Conservation (phyloP, 2,888 invertebrate genomes). For the Amiota communis region DNA sequence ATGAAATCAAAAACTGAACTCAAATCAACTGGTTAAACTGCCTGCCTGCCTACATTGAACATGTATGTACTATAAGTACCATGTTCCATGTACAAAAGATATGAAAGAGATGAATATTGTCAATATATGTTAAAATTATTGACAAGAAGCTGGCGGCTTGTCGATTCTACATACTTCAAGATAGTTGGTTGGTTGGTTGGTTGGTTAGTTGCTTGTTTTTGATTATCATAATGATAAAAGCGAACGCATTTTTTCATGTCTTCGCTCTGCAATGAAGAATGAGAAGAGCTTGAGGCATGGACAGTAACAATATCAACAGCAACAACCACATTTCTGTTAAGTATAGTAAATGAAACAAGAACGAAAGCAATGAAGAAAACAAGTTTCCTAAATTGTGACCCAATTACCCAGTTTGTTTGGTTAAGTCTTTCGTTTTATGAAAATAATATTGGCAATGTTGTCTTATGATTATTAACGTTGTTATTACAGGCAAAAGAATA, state of each 20-base stretch:
- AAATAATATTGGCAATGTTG: not conserved
- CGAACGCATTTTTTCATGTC: constrained; percentile 40
- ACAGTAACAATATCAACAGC: not conserved
- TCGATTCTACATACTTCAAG: no score
- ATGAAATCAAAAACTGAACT: no score
- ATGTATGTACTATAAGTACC: no score
- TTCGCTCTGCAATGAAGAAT: not conserved
- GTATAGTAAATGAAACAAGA: constrained; percentile 15
- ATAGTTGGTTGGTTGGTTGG: not conserved
- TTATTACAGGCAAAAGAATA: not conserved
- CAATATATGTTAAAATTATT: constrained; percentile 11
- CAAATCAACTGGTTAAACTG: no score
- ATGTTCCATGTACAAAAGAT: not conserved
- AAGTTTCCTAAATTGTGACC: constrained; percentile 72
- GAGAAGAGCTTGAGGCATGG: not conserved
- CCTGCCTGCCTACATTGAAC: no score
- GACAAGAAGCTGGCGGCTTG: constrained; percentile 32
- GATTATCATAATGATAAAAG: constrained; percentile 44
- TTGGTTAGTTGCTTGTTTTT: constrained; percentile 21
- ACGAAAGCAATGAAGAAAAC: constrained; percentile 52
- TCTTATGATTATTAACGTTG: not conserved
- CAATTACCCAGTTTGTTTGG: constrained; percentile 66
- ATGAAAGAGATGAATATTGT: constrained; percentile 31
- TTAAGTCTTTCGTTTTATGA: constrained; percentile 18
- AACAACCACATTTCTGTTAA: not conserved